These are phyloP conservation scores for Tichodroma muraria DNA, from an alignment of 2,113 vertebrate species.

Conservation along the genomic window DNA sequence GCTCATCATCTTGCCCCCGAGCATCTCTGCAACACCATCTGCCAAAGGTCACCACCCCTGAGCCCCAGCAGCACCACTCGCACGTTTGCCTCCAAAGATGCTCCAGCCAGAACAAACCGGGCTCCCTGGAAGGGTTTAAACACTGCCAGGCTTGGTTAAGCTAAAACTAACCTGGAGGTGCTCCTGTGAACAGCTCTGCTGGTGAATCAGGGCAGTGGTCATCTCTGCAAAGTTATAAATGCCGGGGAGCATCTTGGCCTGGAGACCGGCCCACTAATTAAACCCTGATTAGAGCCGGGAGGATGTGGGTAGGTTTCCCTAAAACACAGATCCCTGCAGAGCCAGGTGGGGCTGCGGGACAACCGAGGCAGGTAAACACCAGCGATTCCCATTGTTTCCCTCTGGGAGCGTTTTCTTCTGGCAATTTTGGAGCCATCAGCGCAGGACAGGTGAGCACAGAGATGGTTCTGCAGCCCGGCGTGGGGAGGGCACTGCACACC, in stretches of 20 bases:
- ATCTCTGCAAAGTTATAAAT: background rate
- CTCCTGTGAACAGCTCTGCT: background rate
- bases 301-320: background rate
- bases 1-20: background rate
- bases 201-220: background rate
- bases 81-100: background rate
- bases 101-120: background rate
- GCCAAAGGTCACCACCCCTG: constrained; percentile 14
- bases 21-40: constrained; percentile 23
- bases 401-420: background rate
- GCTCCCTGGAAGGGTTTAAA: background rate
- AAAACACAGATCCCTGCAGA: background rate
- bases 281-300: background rate
- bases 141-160: background rate
- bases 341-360: background rate
- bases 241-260: background rate
- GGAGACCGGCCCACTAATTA: background rate
- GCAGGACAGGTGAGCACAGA: background rate
- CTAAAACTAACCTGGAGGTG: background rate
- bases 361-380: background rate
- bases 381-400: background rate
- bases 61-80: background rate
- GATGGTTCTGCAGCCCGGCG: background rate
- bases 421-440: background rate
- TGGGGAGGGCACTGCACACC: background rate